Evolutionary conservation across 35 echinoderm and acorn worm species (phyloP).

Genomic region (Ophioderma brevispina): DNA sequence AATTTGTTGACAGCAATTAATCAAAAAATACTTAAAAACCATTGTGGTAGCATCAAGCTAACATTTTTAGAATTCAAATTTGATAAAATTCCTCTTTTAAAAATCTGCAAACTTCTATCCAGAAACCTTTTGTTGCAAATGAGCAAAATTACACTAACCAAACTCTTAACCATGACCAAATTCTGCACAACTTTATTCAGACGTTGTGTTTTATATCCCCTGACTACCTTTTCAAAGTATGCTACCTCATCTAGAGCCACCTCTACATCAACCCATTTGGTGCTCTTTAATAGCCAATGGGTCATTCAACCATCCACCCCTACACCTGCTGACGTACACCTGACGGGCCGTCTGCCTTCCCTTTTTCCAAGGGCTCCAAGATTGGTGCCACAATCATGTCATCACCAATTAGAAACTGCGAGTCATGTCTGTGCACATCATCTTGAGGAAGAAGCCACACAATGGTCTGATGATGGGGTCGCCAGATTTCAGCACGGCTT

Average conservation of each 20-base stretch:
- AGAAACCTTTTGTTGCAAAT: no score
- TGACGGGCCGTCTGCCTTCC: slow-evolving; percentile 25
- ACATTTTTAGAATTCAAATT: no score
- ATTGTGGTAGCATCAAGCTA: no score
- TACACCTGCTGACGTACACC: slow-evolving; percentile 78
- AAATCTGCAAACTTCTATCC: no score
- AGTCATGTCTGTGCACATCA: slow-evolving; percentile 69
- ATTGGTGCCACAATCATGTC: slow-evolving; percentile 92
- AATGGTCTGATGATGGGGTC: slow-evolving; percentile 84
- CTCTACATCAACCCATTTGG: slow-evolving; percentile 19
- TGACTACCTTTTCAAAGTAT: slow-evolving; percentile 23
- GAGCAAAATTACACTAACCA: no score
- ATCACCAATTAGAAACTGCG: slow-evolving; percentile 88
- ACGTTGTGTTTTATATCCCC: background rate
- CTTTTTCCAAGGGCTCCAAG: slow-evolving; percentile 13
- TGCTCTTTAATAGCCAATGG: background rate
- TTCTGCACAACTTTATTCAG: no score
- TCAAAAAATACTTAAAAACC: no score
- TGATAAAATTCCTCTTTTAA: no score
- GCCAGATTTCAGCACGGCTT: slow-evolving; percentile 42
- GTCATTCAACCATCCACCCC: slow-evolving; percentile 55
- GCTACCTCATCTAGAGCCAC: slow-evolving; percentile 33
- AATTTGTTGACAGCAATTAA: no score
- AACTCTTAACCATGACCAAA: no score
- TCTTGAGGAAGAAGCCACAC: slow-evolving; percentile 83